Evolutionary conservation across 2,888 invertebrate genomes (phyloP).

Genomic region (Cephus runcator): DNA sequence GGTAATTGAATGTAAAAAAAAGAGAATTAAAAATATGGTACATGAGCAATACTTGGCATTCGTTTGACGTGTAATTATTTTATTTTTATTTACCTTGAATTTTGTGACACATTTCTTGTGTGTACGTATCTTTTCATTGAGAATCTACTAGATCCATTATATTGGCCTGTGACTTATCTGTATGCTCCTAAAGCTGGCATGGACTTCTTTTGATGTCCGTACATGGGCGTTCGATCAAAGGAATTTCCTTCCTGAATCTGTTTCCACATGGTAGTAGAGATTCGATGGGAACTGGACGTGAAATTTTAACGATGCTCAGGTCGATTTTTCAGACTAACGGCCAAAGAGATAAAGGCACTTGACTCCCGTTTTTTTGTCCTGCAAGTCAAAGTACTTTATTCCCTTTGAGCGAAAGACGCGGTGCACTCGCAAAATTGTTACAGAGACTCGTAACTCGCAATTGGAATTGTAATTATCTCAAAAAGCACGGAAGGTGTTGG

Average conservation of each 20-base stretch:
- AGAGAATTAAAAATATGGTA: too few species aligned
- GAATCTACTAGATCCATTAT: neutral
- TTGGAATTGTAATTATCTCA: neutral
- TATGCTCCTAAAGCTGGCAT: neutral
- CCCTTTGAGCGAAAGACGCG: neutral
- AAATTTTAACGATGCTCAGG: neutral
- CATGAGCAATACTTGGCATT: neutral
- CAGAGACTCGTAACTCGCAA: neutral
- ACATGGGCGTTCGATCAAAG: neutral
- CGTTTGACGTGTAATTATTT: neutral
- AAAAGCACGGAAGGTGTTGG: neutral
- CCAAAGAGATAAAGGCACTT: neutral
- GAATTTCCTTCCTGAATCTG: neutral
- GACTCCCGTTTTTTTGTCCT: too few species aligned
- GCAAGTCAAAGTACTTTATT: neutral
- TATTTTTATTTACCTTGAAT: neutral
- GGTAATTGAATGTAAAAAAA: too few species aligned
- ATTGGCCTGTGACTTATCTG: neutral
- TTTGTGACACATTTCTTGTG: neutral
- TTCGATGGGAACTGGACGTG: neutral
- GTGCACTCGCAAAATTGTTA: neutral
- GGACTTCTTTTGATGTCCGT: neutral
- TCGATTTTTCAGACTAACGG: neutral
- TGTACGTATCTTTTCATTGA: neutral
- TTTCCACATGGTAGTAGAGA: neutral